These are phyloP conservation scores for Drosophila colorata DNA, from an alignment of 2,888 invertebrate genomes.

Conservation along the genomic window DNA sequence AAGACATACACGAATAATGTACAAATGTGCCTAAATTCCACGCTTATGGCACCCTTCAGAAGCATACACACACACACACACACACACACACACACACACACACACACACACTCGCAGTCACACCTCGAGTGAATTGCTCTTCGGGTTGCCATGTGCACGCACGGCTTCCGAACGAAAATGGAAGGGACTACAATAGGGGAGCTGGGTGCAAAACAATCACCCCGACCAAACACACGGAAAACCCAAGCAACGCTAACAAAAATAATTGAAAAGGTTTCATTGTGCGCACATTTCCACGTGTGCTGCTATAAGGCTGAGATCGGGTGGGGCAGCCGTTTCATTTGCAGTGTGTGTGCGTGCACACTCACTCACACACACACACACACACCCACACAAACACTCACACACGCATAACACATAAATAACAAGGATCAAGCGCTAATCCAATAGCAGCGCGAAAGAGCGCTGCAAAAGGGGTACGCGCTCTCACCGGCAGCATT, in stretches of 20 bases:
- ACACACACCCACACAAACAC: conserved; percentile 3
- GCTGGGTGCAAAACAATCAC: conserved; percentile 38
- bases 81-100: neutral
- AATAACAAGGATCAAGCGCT: conserved; percentile 75
- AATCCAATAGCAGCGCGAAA: conserved; percentile 57
- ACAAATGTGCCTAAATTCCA: neutral
- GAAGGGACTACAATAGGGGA: conserved; percentile 13
- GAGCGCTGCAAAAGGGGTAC: conserved; percentile 57
- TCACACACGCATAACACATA: conserved; percentile 54
- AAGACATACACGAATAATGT: neutral
- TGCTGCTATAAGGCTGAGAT: conserved; percentile 22
- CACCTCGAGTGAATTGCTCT: conserved; percentile 20
- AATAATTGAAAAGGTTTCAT: conserved; percentile 77
- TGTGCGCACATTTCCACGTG: conserved; percentile 50
- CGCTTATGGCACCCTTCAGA: neutral
- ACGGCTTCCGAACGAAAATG: conserved; percentile 1
- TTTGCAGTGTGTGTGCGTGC: conserved; percentile 3
- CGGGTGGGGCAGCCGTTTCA: conserved; percentile 10
- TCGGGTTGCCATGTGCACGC: conserved; percentile 34
- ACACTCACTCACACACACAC: neutral
- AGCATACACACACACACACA: neutral
- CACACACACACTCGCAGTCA: neutral
- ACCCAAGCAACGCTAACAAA: conserved; percentile 43
- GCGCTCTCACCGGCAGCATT: conserved; percentile 55
- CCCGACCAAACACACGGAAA: conserved; percentile 23